Conservation (phyloP, 2,797 vertebrate species). For the Vireo griseus region DNA sequence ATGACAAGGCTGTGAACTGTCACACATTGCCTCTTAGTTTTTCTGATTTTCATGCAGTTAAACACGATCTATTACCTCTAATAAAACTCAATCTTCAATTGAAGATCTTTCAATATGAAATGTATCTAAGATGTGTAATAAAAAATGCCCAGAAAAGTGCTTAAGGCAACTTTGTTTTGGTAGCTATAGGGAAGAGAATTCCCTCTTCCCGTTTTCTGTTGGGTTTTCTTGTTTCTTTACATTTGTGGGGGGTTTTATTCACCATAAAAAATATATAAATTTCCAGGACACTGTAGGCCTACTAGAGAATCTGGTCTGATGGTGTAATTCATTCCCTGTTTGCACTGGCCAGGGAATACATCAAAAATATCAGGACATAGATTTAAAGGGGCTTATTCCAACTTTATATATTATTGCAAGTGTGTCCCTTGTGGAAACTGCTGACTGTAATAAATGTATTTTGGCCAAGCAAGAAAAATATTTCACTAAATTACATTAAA, state of each 20-base stretch:
- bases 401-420: background rate
- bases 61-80: background rate
- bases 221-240: background rate
- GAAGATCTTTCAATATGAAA: background rate
- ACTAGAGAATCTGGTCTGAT: background rate
- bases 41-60: background rate
- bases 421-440: background rate
- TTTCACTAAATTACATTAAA: background rate
- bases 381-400: background rate
- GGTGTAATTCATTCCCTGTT: background rate
- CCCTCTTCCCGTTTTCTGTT: background rate
- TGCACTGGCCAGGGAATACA: background rate
- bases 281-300: background rate
- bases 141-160: background rate
- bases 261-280: background rate
- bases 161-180: background rate
- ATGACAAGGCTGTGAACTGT: background rate
- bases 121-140: background rate
- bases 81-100: background rate
- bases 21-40: background rate
- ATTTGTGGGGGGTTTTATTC: fast-evolving
- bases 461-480: background rate
- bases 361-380: background rate
- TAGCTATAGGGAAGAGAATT: background rate
- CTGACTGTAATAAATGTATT: background rate